A percentile compares a stretch with the other conserved stretches of the same genome.
Conservation (phyloP, 2,113 vertebrate genomes). For the Tenebrosternarchus preto region DNA sequence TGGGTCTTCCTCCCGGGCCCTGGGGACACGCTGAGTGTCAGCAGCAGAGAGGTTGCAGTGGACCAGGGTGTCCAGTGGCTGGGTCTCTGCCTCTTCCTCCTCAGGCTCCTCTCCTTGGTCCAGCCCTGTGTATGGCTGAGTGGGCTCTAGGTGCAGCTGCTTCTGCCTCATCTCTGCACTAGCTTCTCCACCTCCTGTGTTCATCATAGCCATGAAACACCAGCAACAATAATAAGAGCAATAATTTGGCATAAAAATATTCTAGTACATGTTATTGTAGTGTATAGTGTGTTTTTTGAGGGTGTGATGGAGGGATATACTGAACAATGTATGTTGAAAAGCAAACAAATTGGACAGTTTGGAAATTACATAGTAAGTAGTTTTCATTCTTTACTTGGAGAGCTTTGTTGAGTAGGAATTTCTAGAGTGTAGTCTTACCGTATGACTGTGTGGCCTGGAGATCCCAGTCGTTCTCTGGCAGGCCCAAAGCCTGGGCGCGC, state of each 20-base stretch:
- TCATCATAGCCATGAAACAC: slow-evolving; percentile 29
- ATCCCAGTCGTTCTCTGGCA: slow-evolving; percentile 49
- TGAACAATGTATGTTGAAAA: too few species aligned
- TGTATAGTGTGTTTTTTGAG: too few species aligned
- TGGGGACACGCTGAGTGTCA: slow-evolving; percentile 57
- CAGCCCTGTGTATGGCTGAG: slow-evolving; percentile 62
- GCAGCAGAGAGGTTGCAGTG: slow-evolving; percentile 51
- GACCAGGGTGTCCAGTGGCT: slow-evolving; percentile 22
- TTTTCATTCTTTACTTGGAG: too few species aligned
- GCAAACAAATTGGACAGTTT: too few species aligned
- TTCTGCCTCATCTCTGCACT: slow-evolving; percentile 18
- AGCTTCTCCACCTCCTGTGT: slow-evolving; percentile 19
- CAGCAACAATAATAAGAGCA: not conserved
- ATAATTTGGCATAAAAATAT: too few species aligned
- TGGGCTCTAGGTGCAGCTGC: slow-evolving; percentile 58
- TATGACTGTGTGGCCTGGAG: slow-evolving; percentile 58
- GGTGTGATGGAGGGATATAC: too few species aligned
- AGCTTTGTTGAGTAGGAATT: not conserved
- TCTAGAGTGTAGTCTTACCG: too few species aligned
- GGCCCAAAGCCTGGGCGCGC: slow-evolving; percentile 47
- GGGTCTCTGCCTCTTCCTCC: slow-evolving; percentile 22
- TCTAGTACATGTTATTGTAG: too few species aligned
- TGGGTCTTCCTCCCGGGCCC: slow-evolving; percentile 22
- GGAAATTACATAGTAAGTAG: too few species aligned
- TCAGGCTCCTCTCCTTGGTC: not conserved